Evolutionary conservation across 2,888 invertebrate species (phyloP).

Genomic region (Xanthorhoe spadicearia): DNA sequence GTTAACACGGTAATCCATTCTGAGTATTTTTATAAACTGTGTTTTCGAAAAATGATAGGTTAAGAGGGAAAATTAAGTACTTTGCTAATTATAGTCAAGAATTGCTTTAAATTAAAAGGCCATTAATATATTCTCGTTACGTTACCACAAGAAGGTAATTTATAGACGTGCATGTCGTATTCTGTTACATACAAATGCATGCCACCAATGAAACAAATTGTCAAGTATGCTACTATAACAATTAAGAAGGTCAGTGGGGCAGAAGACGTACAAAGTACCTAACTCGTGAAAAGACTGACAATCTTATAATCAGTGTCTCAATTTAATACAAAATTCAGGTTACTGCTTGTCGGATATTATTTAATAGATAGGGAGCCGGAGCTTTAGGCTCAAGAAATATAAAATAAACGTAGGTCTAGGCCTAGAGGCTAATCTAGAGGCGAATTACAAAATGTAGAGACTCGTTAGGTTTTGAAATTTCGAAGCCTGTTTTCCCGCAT

Average conservation of each 20-base stretch:
- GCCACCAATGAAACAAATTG: conserved; percentile 57
- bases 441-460: too few relatives aligned
- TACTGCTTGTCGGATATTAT: too few relatives aligned
- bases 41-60: too few relatives aligned
- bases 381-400: too few relatives aligned
- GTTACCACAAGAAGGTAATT: conserved; percentile 26
- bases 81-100: neutral
- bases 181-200: conserved; percentile 48
- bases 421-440: too few relatives aligned
- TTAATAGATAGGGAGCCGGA: too few relatives aligned
- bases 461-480: too few relatives aligned
- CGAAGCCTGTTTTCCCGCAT: too few relatives aligned
- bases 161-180: conserved; percentile 26
- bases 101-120: conserved; percentile 3
- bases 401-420: too few relatives aligned
- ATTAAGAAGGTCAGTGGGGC: conserved; percentile 50
- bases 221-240: conserved; percentile 47
- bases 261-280: conserved; percentile 13
- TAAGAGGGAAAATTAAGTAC: too few relatives aligned
- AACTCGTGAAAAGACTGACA: conserved; percentile 27
- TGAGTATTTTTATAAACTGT: neutral
- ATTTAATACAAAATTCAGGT: neutral
- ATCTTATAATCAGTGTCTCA: conserved; percentile 18
- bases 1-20: conserved; percentile 2
- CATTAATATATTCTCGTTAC: conserved; percentile 11